phyloP scores from a whole-genome alignment of 2,888 invertebrate species.

The Neoitamus cyanurus region DNA sequence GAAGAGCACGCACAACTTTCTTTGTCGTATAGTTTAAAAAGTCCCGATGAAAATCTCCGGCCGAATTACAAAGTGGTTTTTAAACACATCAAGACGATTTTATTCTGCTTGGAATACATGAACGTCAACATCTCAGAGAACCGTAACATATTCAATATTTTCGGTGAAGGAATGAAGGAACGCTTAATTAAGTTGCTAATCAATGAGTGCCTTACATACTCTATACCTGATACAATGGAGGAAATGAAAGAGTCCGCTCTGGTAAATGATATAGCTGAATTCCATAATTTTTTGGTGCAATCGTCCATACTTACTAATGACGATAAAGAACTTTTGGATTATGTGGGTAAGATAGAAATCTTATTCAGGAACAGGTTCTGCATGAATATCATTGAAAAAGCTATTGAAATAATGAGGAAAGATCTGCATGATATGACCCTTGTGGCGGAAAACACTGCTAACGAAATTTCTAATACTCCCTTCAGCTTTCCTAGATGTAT shows the following conservation, averaged over 20 bases:
- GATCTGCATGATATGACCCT: conserved; percentile 81
- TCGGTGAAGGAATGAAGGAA: conserved; percentile 70
- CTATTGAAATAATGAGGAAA: conserved; percentile 79
- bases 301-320: conserved; percentile 70
- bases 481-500: conserved; percentile 64
- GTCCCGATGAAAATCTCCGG: conserved; percentile 57
- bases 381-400: conserved; percentile 75
- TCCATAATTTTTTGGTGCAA: conserved; percentile 73
- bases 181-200: conserved; percentile 76
- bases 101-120: conserved; percentile 60
- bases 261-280: conserved; percentile 73
- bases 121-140: conserved; percentile 60
- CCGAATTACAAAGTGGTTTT: conserved; percentile 64
- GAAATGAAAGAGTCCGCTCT: conserved; percentile 77
- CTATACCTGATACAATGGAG: conserved; percentile 80
- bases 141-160: conserved; percentile 63
- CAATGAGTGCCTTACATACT: conserved; percentile 78
- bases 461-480: conserved; percentile 58
- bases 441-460: conserved; percentile 67
- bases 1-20: conserved; percentile 58
- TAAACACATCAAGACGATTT: conserved; percentile 58
- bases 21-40: conserved; percentile 62
- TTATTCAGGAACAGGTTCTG: conserved; percentile 83
- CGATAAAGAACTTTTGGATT: conserved; percentile 73
- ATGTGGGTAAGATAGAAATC: conserved; percentile 78